Evolutionary conservation across 23 tunicate genomes (phyloP).

Genomic region (Oikopleura dioica): DNA sequence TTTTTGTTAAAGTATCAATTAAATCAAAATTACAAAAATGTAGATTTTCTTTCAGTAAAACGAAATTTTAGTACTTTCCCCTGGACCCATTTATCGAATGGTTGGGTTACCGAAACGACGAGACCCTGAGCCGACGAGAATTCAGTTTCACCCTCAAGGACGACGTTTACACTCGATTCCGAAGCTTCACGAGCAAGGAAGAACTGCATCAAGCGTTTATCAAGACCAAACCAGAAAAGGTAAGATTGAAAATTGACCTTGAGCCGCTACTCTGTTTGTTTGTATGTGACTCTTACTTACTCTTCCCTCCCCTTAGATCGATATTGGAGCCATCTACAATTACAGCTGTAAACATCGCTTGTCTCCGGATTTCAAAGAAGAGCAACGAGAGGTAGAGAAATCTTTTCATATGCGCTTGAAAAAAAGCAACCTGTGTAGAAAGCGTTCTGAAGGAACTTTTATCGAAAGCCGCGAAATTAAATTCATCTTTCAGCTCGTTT

Average conservation of each 20-base stretch:
- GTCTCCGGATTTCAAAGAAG: background rate
- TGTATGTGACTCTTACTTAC: background rate
- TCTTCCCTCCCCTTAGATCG: constrained; percentile 32
- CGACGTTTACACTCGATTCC: constrained; percentile 71
- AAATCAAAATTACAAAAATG: too few species aligned
- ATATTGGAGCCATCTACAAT: constrained; percentile 76
- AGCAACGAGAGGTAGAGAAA: background rate
- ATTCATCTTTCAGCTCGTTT: constrained; percentile 29
- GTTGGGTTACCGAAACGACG: background rate
- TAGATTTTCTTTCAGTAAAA: too few species aligned
- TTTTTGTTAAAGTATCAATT: background rate
- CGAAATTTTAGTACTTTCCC: background rate
- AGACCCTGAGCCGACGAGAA: constrained; percentile 23
- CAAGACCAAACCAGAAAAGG: constrained; percentile 45
- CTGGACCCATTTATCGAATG: background rate
- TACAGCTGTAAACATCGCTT: constrained; percentile 16
- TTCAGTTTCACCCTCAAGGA: constrained; percentile 79
- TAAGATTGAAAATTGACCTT: background rate
- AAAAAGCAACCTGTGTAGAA: too few species aligned
- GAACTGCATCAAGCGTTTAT: constrained; percentile 50
- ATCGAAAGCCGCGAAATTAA: background rate
- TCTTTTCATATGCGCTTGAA: too few species aligned
- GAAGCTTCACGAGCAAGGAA: constrained; percentile 29
- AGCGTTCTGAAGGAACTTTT: background rate
- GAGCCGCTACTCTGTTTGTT: background rate